phyloP scores from a whole-genome alignment of 2,888 invertebrate species.

The Hanleya hanleyi region DNA sequence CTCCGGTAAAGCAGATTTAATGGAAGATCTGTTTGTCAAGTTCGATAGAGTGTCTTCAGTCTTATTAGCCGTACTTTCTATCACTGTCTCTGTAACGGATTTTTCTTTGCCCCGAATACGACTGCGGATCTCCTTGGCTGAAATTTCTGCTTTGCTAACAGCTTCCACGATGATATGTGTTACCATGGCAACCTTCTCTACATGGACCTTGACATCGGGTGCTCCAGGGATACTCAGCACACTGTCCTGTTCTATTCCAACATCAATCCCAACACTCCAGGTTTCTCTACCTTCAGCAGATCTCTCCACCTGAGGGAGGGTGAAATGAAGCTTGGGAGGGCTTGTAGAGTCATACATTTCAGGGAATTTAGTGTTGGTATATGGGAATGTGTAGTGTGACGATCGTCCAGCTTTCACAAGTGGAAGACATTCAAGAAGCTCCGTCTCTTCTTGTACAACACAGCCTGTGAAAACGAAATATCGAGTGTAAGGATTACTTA shows the following conservation, averaged over 20 bases:
- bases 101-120: conserved; percentile 76
- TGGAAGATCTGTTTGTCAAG: too few species aligned
- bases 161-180: conserved; percentile 73
- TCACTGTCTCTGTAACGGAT: too few species aligned
- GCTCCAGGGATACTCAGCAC: conserved; percentile 72
- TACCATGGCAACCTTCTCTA: conserved; percentile 71
- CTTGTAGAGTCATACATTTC: conserved; percentile 69
- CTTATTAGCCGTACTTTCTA: too few species aligned
- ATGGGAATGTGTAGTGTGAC: conserved; percentile 84
- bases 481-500: too few species aligned
- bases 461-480: conserved; percentile 28
- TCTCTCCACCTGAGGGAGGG: not conserved
- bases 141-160: conserved; percentile 83
- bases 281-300: not conserved
- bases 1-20: too few species aligned
- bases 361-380: conserved; percentile 80
- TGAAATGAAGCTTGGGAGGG: conserved; percentile 36
- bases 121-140: conserved; percentile 85
- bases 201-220: conserved; percentile 74
- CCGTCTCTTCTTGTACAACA: conserved; percentile 67
- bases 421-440: conserved; percentile 59
- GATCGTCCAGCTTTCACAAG: conserved; percentile 76
- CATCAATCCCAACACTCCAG: conserved; percentile 69
- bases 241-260: conserved; percentile 61
- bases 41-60: too few species aligned